These are phyloP conservation scores for Taxidea taxus DNA, from an alignment of 2,113 vertebrate species.

Conservation along the genomic window DNA sequence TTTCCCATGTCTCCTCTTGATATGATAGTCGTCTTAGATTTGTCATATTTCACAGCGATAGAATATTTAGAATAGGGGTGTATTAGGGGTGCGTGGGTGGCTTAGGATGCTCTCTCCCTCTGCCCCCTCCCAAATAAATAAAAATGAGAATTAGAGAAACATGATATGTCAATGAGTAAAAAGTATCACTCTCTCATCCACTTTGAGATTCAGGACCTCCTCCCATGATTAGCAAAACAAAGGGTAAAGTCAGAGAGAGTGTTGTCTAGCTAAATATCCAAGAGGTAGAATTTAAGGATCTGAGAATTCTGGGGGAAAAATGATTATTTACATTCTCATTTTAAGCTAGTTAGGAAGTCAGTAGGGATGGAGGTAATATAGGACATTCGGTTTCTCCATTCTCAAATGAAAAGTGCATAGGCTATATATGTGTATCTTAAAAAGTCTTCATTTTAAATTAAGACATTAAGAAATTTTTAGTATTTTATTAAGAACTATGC, in stretches of 20 bases:
- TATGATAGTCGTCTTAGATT: neutral
- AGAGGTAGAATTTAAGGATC: neutral
- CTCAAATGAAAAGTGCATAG: neutral
- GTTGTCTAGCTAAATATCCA: neutral
- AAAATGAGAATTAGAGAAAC: neutral
- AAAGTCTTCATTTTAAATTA: neutral
- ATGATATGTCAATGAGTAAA: neutral
- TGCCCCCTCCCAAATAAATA: neutral
- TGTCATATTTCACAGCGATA: neutral
- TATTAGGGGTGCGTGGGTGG: neutral
- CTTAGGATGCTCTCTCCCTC: neutral
- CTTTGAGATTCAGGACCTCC: neutral
- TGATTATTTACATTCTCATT: neutral
- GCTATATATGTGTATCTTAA: neutral
- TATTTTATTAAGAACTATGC: neutral
- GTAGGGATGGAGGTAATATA: neutral
- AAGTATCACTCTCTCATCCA: neutral
- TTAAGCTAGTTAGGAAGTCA: neutral
- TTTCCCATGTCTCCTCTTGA: neutral
- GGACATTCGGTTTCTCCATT: conserved; percentile 3
- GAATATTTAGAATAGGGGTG: neutral
- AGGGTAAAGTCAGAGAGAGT: neutral
- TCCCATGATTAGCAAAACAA: neutral
- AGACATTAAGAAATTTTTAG: neutral
- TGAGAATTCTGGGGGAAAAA: neutral